Evolutionary conservation across 2,888 invertebrate genomes (phyloP), one percentile per base, ranked within the genome.

Genomic region (Sepiola atlantica): DNA sequence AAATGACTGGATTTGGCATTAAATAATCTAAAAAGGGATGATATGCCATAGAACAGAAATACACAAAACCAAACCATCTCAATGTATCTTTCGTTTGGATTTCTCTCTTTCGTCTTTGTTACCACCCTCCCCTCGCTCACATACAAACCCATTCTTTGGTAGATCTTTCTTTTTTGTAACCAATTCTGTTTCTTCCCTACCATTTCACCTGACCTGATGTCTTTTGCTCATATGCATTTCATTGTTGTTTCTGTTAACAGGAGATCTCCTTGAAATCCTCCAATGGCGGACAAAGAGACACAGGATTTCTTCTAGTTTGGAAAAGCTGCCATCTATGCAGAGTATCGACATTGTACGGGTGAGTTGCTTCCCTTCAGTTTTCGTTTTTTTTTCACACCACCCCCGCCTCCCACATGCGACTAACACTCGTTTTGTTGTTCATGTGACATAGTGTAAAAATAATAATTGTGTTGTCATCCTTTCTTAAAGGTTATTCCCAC

Each of bases 211-310:
- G 28, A n/a, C 18, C 21, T 32, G 91, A 28, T 45, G 35, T 91
- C 54, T 90, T 35, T 16, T 91, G 35, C 54, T 35, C 20, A 35
- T 35, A 35, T 91, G 14, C 35, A 10, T 10, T 91, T 32, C 35
- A 21, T 10, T 91, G 35, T 90, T 90, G 1, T 91, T 35, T 91
- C 32, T 24, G 94, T 94, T 97, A 97, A 94, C 97, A 98, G 98
- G 98, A 96, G 99, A 99, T 97, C 98, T 99, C 57, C 97, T 99
- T 95, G 98, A 99, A 14, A 97, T 99, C 92, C 97, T 99, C 6
- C 98, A 99, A 97, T 99, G 99, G 99, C 98, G 99, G 95, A 98
- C 98, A 0, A 98, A 98, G 55, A 99, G 99, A 0, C 98, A 99
- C 95, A 98, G 98, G 96, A 98, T 99, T 94, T 98, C 98, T 96